phyloP scores from a whole-genome alignment of 1,140 invertebrate species.

The Drosophila bocqueti region DNA sequence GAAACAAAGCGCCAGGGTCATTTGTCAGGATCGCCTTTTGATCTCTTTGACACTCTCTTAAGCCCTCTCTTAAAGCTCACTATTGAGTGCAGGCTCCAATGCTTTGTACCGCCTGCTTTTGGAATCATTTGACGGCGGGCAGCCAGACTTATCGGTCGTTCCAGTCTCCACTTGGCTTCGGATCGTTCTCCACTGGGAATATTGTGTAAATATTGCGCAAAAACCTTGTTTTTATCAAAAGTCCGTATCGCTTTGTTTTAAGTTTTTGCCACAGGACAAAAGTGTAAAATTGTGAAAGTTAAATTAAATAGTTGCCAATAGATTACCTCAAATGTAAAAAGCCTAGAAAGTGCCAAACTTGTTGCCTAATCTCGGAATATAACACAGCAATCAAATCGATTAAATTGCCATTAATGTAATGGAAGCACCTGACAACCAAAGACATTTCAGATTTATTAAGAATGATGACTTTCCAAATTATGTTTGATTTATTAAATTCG shows the following conservation, averaged over 20 bases:
- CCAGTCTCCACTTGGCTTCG: slow-evolving; percentile 30
- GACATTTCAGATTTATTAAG: slow-evolving; percentile 3
- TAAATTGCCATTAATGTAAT: slow-evolving; percentile 4
- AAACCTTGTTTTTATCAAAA: neutral
- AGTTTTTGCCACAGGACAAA: neutral
- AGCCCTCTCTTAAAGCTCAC: slow-evolving; percentile 1
- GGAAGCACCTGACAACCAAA: neutral
- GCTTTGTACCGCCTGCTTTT: slow-evolving; percentile 12
- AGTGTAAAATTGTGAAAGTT: slow-evolving; percentile 14
- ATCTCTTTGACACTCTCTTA: slow-evolving; percentile 18
- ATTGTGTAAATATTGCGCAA: slow-evolving; percentile 37
- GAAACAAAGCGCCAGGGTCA: slow-evolving; percentile 2
- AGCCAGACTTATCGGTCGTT: slow-evolving; percentile 58
- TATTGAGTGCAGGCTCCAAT: slow-evolving; percentile 24
- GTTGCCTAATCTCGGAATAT: slow-evolving; percentile 14
- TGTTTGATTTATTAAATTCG: neutral
- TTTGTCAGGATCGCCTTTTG: slow-evolving; percentile 23
- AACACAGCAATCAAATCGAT: slow-evolving; percentile 7
- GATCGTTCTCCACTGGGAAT: slow-evolving; percentile 10
- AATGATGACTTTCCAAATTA: neutral
- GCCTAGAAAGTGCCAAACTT: neutral
- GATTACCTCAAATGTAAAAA: neutral
- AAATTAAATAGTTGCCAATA: neutral
- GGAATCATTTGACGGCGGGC: slow-evolving; percentile 51
- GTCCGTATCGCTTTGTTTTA: neutral